Evolutionary conservation across 2,888 invertebrate species (phyloP), one percentile per base, ranked within the genome.

Genomic region (Andrena bucephala): DNA sequence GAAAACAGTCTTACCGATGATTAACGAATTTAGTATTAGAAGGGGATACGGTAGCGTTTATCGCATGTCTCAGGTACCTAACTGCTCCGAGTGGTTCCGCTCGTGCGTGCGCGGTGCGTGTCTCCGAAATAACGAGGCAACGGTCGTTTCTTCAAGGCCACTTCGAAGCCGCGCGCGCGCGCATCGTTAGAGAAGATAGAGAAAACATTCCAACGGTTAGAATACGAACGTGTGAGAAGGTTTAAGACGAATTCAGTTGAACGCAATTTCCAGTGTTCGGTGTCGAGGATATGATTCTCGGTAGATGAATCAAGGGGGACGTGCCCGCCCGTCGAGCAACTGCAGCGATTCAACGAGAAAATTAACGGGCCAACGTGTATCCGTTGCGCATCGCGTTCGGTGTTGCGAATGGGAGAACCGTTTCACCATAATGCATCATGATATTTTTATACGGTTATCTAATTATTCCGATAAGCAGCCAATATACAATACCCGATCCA

Each of bases 401-500:
- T 77, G 75, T n/a, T 86, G 77, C 77, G 83, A 77, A 84, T 78
- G 80, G 71, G 59, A 84, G 20, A 86, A 89, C 87, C 89, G 90
- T 92, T 92, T 92, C 91, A 90, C 89, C 90, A 92, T 92, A 92
- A 89, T 90, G 89, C 90, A 91, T 91, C 91, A 92, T 92, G 92
- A 92, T 93, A 93, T 93, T 93, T 93, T 93, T 93, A 91, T 91
- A 90, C 90, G 88, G 87, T 89, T 86, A 90, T 88, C 81, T 85
- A 86, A 87, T 90, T 77, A 90, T 90, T 92, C 90, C 92, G 89
- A 90, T 90, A 89, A 90, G 86, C 83, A 89, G 88, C 87, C 85
- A 87, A 16, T 29, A 78, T 89, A 90, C 87, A 88, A 83, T 89
- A 89, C 80, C 52, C 82, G 85, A 86, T 89, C 87, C 79, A 88